Conservation (phyloP, 2,113 vertebrate genomes). For the Plectropomus leopardus region DNA sequence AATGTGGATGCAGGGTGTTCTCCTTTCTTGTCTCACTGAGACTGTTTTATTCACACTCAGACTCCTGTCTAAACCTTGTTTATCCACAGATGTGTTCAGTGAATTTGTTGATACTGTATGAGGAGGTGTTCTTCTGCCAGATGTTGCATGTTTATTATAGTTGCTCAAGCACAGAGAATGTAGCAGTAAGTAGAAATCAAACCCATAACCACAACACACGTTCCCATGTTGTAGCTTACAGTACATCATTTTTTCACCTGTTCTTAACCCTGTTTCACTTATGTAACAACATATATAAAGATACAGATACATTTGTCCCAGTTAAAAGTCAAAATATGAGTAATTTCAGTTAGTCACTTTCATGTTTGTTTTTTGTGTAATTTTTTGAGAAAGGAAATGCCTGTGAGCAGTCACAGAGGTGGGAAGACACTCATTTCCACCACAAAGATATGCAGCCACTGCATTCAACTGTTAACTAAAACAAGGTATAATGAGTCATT, state of each 20-base stretch:
- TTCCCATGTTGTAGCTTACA: not conserved
- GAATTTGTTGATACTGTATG: not conserved
- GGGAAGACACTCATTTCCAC: not conserved
- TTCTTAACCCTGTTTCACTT: not conserved
- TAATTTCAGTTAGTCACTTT: not conserved
- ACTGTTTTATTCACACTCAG: not conserved
- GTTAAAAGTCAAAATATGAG: slow-evolving; percentile 3
- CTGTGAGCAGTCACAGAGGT: not conserved
- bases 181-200: not conserved
- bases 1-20: not conserved
- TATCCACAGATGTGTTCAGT: not conserved
- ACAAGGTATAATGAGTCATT: slow-evolving; percentile 44
- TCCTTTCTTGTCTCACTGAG: not conserved
- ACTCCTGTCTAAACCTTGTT: not conserved
- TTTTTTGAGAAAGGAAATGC: not conserved
- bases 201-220: not conserved
- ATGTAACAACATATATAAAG: not conserved
- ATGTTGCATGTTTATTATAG: slow-evolving; percentile 14
- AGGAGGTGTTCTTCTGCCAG: not conserved
- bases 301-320: too few species aligned
- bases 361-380: not conserved
- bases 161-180: not conserved
- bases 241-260: not conserved
- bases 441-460: not conserved
- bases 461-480: slow-evolving; percentile 25